Evolutionary conservation across 2,888 invertebrate species (phyloP), one percentile per base, ranked within the genome.

Genomic region (Apamea monoglypha): DNA sequence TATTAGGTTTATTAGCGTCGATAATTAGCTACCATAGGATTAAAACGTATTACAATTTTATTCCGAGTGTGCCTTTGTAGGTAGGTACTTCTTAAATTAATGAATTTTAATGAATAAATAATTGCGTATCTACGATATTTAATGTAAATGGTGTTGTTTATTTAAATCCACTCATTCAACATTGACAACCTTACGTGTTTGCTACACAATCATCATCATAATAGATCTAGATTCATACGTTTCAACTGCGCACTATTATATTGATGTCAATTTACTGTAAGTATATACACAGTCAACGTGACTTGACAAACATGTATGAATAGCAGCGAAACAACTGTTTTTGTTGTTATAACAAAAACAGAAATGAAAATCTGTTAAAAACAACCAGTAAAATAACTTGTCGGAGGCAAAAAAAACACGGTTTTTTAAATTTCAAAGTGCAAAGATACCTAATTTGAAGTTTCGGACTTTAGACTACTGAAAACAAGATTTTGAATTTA

Each of bases 161-260:
- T 63, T 63, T 36, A 36, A 40, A 64, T 21, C 1, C 10, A n/a
- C 7, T 40, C 44, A 3, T 67, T 59, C 7, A 32, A 50, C 10
- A 53, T 29, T 36, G 76, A 53, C 82, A 76, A 76, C 71, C 81
- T 32, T 81, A 81, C 1, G 25, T 53, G 12, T 18, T 63, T 59
- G 64, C 76, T 79, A 81, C 70, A 50, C 10, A 78, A 44, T 61
- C 18, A 47, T 25, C 40, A 66, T 56, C 66, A 47, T 82, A 74
- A 69, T 82, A 75, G 66, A 8, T 76, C 61, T 74, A 63, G 56
- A 64, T 32, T 63, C 36, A 83, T 64, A 77, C 64, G 64, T 66
- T 53, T 36, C 50, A 81, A 84, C 76, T 88, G 88, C 88, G 90
- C 86, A 88, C 67, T 85, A 82, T 81, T 14, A 25, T 80, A 86